A percentile compares a stretch with the other conserved stretches of the same genome.
phyloP scores from a whole-genome alignment of 1,140 invertebrate genomes.

The Atta texana region DNA sequence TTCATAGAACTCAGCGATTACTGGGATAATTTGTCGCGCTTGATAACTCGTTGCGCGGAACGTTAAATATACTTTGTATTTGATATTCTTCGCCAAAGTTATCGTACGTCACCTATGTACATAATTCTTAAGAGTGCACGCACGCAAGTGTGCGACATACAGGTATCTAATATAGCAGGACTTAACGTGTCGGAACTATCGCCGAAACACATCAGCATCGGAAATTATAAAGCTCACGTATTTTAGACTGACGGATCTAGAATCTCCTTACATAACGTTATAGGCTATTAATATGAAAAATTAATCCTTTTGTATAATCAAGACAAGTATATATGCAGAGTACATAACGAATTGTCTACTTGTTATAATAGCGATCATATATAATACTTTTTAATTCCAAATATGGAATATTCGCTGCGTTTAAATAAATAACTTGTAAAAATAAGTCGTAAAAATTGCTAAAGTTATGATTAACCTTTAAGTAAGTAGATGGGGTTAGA shows the following conservation, averaged over 20 bases:
- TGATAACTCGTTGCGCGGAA: not conserved
- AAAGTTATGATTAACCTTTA: not conserved
- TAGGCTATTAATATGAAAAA: not conserved
- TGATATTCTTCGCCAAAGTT: constrained; percentile 17
- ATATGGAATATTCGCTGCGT: not conserved
- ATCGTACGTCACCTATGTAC: constrained; percentile 1
- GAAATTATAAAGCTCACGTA: constrained; percentile 11
- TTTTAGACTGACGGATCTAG: constrained; percentile 12
- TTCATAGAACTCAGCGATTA: not conserved
- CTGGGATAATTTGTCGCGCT: not conserved
- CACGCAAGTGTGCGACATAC: not conserved
- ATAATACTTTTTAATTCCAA: not conserved
- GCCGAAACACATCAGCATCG: constrained; percentile 16
- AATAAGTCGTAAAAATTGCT: not conserved
- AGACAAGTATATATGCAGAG: not conserved
- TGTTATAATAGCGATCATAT: not conserved
- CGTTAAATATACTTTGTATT: not conserved
- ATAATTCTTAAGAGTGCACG: constrained; percentile 21
- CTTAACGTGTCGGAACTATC: constrained; percentile 33
- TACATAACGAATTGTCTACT: constrained; percentile 6
- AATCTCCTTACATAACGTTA: not conserved
- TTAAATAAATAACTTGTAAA: not conserved
- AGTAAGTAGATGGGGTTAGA: no score
- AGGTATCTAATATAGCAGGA: not conserved
- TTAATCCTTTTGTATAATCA: not conserved